A percentile compares a stretch with the other conserved stretches of the same genome.
These are phyloP conservation scores for Lontra canadensis DNA, from an alignment of 2,113 vertebrate species.

Conservation along the genomic window DNA sequence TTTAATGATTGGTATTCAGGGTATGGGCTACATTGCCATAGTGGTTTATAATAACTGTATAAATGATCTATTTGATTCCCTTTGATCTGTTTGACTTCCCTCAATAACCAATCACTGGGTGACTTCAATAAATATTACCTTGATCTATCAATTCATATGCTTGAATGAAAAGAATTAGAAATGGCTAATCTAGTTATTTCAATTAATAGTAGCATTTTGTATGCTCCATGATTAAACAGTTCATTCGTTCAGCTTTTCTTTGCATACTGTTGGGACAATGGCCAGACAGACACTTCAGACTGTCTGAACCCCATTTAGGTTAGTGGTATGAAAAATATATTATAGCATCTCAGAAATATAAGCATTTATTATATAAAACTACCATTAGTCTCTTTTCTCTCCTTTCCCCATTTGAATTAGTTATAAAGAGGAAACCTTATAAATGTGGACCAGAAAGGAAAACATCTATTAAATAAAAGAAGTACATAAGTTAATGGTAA, in stretches of 20 bases:
- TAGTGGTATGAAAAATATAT: not conserved
- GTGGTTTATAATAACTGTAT: not conserved
- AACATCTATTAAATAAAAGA: constrained; percentile 78
- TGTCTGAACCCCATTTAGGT: not conserved
- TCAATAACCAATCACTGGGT: not conserved
- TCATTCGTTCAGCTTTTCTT: not conserved
- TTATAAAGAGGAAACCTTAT: constrained; percentile 61
- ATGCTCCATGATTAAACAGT: not conserved
- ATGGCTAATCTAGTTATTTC: not conserved
- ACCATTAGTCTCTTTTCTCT: constrained; percentile 50
- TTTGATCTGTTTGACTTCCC: not conserved
- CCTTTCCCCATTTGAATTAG: constrained; percentile 58
- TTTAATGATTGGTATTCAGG: not conserved
- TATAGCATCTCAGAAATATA: not conserved
- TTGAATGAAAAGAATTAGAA: constrained; percentile 30
- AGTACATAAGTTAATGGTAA: constrained; percentile 79
- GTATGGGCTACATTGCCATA: not conserved
- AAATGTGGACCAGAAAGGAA: constrained; percentile 51
- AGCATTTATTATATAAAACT: not conserved
- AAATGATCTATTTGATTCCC: not conserved
- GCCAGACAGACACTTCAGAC: not conserved
- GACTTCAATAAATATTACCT: constrained; percentile 1
- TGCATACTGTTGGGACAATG: not conserved
- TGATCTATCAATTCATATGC: constrained; percentile 33
- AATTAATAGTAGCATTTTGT: not conserved